Evolutionary conservation across 1,140 invertebrate genomes (phyloP).

Genomic region (Polypedilum pembai): DNA sequence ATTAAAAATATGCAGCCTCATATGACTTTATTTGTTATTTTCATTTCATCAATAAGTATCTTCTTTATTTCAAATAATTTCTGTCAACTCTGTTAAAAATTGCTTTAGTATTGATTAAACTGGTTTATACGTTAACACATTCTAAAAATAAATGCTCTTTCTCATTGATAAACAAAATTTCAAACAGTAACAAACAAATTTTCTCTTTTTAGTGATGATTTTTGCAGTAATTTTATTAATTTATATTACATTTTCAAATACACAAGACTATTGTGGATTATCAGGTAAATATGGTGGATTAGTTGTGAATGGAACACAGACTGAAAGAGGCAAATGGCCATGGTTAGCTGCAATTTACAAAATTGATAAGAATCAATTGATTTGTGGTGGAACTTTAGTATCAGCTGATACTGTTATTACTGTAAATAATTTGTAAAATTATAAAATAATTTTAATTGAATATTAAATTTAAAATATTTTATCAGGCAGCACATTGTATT

Average conservation of each 20-base stretch:
- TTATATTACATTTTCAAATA: neutral
- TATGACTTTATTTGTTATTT: no score
- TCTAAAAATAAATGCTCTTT: no score
- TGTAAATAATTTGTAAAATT: neutral
- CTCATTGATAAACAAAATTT: no score
- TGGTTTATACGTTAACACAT: no score
- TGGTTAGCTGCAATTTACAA: neutral
- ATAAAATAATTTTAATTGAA: neutral
- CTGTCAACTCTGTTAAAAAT: no score
- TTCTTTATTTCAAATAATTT: no score
- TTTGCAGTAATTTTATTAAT: no score
- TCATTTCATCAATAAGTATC: no score
- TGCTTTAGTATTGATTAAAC: no score
- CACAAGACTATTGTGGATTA: neutral
- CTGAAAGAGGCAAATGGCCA: neutral
- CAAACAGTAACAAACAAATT: no score
- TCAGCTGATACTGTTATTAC: neutral
- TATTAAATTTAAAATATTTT: neutral
- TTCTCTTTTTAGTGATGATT: no score
- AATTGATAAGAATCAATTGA: neutral
- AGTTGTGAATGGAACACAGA: neutral
- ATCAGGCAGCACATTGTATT: neutral
- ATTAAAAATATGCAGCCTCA: no score
- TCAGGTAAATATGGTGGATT: neutral
- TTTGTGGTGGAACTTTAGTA: constrained; percentile 15